Base-by-base conservation (phyloP, 1,140 invertebrate species). In the Agrypnia vestita region DNA sequence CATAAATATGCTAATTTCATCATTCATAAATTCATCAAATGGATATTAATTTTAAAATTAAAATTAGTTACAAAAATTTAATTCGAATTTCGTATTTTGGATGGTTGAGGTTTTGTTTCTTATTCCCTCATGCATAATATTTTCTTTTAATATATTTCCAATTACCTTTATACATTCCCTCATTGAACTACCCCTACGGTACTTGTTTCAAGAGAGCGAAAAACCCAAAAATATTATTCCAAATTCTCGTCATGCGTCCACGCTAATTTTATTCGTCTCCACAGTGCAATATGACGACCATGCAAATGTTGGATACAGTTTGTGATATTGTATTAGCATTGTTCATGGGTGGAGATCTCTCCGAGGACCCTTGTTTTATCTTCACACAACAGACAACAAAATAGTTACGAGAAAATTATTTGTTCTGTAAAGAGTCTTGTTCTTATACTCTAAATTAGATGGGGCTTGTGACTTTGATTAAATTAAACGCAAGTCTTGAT, bases 201-300 rank as follows among this genome's bases (percentile, higher is more conserved):
- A 69, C 43, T 46, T 69, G 64, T 69, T 56, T 55, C 49, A 73
- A 73, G 53, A 73, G 71, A 21, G 56, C 35, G 73, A 56, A 61
- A 61, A 61, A 46, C 21, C 73, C 71, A 73, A 76, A 76, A 76
- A 76, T 76, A 43, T 46, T 76, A 76, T 76, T 76, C 72, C 0
- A 44, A 46, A 76, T 76, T 61, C 55, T 56, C 9, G 73, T 56
- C 73, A 76, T 56, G 73, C 73, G 15, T 61, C 56, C 53, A 9
- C 43, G 53, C 53, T 76, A 76, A 76, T 76, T 76, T 61, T 69
- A 69, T 69, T 53, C 71, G 49, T 56, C 71, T 73, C 49, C 71
- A 53, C 49, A 55, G 10, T 73, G 71, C 71, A 73, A 56, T 56
- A 43, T 17, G 53, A 56, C 47, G n/a, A 15, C 71, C 71, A 73